These are phyloP conservation scores for Lepus americanus DNA, from an alignment of 2,113 vertebrate species.

Conservation along the genomic window DNA sequence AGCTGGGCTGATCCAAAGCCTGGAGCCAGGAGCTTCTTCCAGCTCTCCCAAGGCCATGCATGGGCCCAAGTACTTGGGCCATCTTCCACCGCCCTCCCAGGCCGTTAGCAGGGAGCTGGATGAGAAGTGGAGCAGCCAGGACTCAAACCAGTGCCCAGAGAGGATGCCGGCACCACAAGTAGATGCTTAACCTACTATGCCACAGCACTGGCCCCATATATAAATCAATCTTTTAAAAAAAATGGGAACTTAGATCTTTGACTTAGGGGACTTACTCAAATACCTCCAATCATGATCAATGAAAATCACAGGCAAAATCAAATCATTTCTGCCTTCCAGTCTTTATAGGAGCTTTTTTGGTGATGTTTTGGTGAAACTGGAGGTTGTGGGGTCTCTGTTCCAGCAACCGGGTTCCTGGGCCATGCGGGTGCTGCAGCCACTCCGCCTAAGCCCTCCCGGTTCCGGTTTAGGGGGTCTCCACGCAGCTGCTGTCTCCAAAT, in stretches of 20 bases:
- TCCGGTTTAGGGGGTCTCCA: conserved; percentile 78
- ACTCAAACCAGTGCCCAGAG: too few relatives aligned
- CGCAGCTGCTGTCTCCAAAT: conserved; percentile 78
- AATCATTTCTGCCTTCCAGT: conserved; percentile 81
- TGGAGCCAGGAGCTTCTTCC: too few relatives aligned
- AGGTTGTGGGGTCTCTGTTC: conserved; percentile 72
- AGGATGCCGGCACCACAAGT: too few relatives aligned
- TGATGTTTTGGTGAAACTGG: conserved; percentile 80
- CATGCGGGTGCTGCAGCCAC: conserved; percentile 76
- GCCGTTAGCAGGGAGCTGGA: too few relatives aligned
- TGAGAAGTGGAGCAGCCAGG: too few relatives aligned
- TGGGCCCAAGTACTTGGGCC: too few relatives aligned
- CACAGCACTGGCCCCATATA: background rate
- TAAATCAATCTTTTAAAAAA: background rate
- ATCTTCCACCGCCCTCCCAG: too few relatives aligned
- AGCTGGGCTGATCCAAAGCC: too few relatives aligned
- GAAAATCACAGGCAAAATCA: conserved; percentile 75
- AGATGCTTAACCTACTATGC: too few relatives aligned
- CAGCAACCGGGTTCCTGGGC: conserved; percentile 74
- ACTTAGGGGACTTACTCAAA: conserved; percentile 78
- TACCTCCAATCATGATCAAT: conserved; percentile 77
- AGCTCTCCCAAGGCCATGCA: too few relatives aligned
- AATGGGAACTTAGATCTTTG: conserved; percentile 80
- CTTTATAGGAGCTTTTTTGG: conserved; percentile 65
- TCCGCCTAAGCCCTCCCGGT: conserved; percentile 62